Evolutionary conservation across 2,888 invertebrate species (phyloP), one percentile per base, ranked within the genome.

Genomic region (Antitype chi): DNA sequence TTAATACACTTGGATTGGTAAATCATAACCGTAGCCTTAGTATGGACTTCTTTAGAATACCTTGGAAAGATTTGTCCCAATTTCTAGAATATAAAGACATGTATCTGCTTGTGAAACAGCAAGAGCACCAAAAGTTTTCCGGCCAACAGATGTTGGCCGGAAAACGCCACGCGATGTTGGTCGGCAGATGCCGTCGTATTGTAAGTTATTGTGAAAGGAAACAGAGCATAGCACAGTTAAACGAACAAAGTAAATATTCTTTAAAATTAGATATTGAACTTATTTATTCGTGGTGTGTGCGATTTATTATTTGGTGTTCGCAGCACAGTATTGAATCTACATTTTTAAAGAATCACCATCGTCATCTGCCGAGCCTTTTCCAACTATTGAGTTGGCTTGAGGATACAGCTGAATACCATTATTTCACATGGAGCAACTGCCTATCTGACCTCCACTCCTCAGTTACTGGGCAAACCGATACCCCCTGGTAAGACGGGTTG

Each of bases 141-240:
- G 53, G 28, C 38, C 17, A 74, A 66, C 78, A 83, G n/a, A n/a
- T n/a, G n/a, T n/a, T n/a, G n/a, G n/a, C n/a, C n/a, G n/a, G n/a
- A n/a, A n/a, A n/a, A n/a, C n/a, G n/a, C n/a, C n/a, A n/a, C n/a
- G n/a, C n/a, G n/a, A n/a, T n/a, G n/a, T n/a, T n/a, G n/a, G n/a
- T n/a, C n/a, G n/a, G n/a, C n/a, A n/a, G n/a, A n/a, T 83, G 77
- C 63, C 71, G 69, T 59, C 76, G 62, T 76, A 63, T 67, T 67
- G 47, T 64, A 71, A 82, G 77, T 71, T 83, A 81, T 81, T 85
- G 73, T 70, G 25, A 67, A 81, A 82, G 63, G 52, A 70, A 76
- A 81, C 70, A 38, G 79, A 59, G n/a, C 62, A 60, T 25, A 69
- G 59, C 60, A 60, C 59, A 60, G 64, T 72, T 70, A 43, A 68